phyloP scores from a whole-genome alignment of 2,888 invertebrate species.

The Napeogenes sylphis region DNA sequence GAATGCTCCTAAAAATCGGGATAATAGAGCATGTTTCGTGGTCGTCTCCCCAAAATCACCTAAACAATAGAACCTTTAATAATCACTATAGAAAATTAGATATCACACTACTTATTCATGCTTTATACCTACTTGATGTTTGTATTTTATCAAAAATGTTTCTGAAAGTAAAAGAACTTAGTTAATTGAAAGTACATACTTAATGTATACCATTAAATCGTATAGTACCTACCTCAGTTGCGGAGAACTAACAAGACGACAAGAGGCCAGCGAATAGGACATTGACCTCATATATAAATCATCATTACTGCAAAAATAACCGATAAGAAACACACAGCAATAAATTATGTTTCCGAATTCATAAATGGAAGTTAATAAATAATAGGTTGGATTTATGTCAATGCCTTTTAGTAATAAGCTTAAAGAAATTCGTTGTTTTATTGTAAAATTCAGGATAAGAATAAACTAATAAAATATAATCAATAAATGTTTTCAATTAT shows the following conservation, averaged over 20 bases:
- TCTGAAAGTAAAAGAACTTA: constrained; percentile 42
- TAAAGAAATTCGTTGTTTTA: too few relatives aligned
- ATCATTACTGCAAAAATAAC: constrained; percentile 47
- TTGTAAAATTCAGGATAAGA: too few relatives aligned
- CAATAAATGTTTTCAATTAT: too few relatives aligned
- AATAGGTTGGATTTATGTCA: too few relatives aligned
- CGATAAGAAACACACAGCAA: constrained; percentile 1
- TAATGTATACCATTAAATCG: neutral
- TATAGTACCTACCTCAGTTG: constrained; percentile 52
- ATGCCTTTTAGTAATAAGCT: too few relatives aligned
- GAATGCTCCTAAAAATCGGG: constrained; percentile 64
- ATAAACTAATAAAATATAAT: too few relatives aligned
- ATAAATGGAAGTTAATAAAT: too few relatives aligned
- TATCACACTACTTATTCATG: constrained; percentile 2
- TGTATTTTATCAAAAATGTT: constrained; percentile 56
- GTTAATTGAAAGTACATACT: neutral
- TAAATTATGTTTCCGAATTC: constrained; percentile 2
- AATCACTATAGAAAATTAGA: neutral
- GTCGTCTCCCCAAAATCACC: constrained; percentile 45
- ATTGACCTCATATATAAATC: constrained; percentile 52
- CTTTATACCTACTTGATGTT: constrained; percentile 28
- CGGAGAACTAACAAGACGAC: constrained; percentile 59
- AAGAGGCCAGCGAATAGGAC: constrained; percentile 53
- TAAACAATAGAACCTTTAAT: constrained; percentile 26
- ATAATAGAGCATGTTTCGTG: constrained; percentile 48